Evolutionary conservation across 2,113 vertebrate species (phyloP).

Genomic region (Percina caprodes): DNA sequence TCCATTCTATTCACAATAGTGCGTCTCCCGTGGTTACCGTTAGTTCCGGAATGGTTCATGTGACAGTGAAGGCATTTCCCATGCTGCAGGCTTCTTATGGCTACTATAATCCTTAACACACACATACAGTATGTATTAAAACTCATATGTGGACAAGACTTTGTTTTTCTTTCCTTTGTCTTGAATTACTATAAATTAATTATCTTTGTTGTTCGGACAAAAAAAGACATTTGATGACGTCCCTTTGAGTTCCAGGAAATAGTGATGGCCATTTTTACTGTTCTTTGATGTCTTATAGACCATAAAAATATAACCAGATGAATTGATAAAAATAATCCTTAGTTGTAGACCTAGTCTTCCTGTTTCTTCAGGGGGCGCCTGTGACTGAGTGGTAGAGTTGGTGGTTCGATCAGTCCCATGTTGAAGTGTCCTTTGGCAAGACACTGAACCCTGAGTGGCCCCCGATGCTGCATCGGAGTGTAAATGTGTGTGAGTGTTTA

Average conservation of each 20-base stretch:
- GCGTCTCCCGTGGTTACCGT: constrained; percentile 24
- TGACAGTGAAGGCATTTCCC: constrained; percentile 50
- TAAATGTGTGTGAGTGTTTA: no score
- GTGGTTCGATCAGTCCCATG: no score
- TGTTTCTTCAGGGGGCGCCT: neutral
- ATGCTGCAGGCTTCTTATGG: constrained; percentile 34
- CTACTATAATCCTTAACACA: constrained; percentile 1
- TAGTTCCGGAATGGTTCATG: constrained; percentile 37
- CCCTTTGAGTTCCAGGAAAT: neutral
- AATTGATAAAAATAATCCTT: neutral
- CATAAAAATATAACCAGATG: neutral
- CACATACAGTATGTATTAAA: neutral
- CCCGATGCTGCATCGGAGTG: no score
- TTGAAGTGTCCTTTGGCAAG: no score
- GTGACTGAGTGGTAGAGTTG: no score
- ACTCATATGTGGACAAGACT: constrained; percentile 4
- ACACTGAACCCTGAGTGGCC: no score
- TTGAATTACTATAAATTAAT: no score
- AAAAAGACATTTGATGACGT: neutral
- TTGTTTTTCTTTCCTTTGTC: neutral
- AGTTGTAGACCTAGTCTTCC: neutral
- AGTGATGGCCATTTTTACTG: neutral
- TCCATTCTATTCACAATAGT: constrained; percentile 44
- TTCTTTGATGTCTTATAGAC: neutral
- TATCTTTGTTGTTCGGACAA: neutral